Conservation (phyloP, 2,888 invertebrate genomes). For the Epistrophella euchroma region DNA sequence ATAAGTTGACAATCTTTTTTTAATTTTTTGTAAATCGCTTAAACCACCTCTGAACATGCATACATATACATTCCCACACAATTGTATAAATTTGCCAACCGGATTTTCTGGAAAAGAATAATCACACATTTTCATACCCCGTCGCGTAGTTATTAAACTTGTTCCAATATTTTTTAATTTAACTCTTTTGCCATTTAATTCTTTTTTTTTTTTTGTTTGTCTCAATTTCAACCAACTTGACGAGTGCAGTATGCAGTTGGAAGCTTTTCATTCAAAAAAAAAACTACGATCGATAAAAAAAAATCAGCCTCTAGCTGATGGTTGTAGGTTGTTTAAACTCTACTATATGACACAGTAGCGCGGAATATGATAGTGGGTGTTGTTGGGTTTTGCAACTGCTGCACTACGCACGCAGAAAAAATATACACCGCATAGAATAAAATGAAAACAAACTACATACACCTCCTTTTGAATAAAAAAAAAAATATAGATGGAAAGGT, state of each 20-base stretch:
- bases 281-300: conserved; percentile 9
- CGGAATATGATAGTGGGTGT: not conserved
- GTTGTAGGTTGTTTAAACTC: conserved; percentile 8
- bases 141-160: conserved; percentile 4
- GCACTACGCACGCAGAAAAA: not conserved
- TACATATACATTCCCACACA: not conserved
- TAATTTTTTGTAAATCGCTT: not conserved
- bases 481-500: not conserved
- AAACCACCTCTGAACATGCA: not conserved
- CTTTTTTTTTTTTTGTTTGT: not conserved
- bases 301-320: not conserved
- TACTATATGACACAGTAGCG: not conserved
- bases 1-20: no score
- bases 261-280: not conserved
- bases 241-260: not conserved
- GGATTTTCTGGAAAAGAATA: not conserved
- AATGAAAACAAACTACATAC: not conserved
- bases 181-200: conserved; percentile 16
- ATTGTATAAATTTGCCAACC: not conserved
- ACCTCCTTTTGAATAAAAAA: not conserved
- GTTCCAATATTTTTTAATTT: conserved; percentile 18
- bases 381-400: not conserved
- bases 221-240: not conserved
- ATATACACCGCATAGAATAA: not conserved
- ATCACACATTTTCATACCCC: conserved; percentile 1